Evolutionary conservation across 2,797 vertebrate species (phyloP).

Genomic region (Haliaeetus vocifer): DNA sequence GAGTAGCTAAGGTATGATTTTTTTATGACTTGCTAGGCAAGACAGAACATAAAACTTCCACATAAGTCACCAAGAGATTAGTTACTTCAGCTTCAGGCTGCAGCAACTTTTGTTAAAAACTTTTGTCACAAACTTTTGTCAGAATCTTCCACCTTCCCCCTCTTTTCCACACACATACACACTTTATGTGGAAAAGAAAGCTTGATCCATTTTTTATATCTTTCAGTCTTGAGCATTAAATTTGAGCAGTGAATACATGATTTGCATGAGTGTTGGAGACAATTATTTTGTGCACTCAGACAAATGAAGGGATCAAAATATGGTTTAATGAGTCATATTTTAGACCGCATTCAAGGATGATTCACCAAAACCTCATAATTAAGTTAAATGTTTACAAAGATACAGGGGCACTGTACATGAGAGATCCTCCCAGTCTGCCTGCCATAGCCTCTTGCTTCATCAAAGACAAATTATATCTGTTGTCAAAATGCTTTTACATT

Average conservation of each 20-base stretch:
- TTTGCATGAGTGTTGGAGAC: background rate
- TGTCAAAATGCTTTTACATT: background rate
- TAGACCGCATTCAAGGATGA: background rate
- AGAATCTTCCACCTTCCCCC: background rate
- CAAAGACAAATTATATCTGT: background rate
- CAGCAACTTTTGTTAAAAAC: background rate
- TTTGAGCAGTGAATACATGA: background rate
- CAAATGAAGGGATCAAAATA: background rate
- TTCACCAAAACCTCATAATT: background rate
- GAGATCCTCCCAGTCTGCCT: background rate
- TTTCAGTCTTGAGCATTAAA: background rate
- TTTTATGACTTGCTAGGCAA: conserved; percentile 21
- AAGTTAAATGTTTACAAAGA: background rate
- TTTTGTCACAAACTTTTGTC: background rate
- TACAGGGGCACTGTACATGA: background rate
- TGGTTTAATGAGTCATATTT: background rate
- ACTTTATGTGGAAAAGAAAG: background rate
- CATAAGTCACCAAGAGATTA: conserved; percentile 7
- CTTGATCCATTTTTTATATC: background rate
- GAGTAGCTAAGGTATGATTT: background rate
- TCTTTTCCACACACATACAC: background rate
- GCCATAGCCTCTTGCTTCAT: background rate
- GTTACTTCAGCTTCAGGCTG: background rate
- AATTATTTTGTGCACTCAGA: background rate
- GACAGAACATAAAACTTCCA: background rate